phyloP scores from a whole-genome alignment of 2,113 vertebrate species.

The Steatornis caripensis region DNA sequence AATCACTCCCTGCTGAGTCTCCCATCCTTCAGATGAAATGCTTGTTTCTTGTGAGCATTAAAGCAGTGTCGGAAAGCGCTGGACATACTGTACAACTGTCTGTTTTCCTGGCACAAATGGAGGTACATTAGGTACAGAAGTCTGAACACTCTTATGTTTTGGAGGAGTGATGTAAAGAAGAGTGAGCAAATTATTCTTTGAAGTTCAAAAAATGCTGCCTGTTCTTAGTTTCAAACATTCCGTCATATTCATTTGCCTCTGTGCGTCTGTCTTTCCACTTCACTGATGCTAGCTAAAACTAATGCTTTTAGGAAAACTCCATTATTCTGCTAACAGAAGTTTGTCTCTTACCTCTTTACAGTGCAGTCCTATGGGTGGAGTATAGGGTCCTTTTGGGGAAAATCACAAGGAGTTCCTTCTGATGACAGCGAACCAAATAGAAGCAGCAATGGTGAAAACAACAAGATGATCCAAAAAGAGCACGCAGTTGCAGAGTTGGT shows the following conservation, averaged over 20 bases:
- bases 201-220: background rate
- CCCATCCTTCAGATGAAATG: background rate
- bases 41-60: background rate
- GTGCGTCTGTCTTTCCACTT: background rate
- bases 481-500: background rate
- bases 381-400: background rate
- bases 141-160: background rate
- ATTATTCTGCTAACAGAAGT: background rate
- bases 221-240: background rate
- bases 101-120: background rate
- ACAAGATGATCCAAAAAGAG: background rate
- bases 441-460: background rate
- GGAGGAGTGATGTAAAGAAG: background rate
- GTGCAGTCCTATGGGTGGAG: background rate
- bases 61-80: background rate
- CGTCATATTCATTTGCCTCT: background rate
- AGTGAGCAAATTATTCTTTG: background rate
- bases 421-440: background rate
- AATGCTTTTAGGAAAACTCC: background rate
- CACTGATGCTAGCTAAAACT: background rate
- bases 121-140: background rate
- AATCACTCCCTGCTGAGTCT: background rate
- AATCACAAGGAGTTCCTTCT: background rate
- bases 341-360: constrained; percentile 61
- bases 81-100: background rate